These are phyloP conservation scores for Doryteuthis pealeii DNA, from an alignment of 1,140 invertebrate species.

Conservation along the genomic window DNA sequence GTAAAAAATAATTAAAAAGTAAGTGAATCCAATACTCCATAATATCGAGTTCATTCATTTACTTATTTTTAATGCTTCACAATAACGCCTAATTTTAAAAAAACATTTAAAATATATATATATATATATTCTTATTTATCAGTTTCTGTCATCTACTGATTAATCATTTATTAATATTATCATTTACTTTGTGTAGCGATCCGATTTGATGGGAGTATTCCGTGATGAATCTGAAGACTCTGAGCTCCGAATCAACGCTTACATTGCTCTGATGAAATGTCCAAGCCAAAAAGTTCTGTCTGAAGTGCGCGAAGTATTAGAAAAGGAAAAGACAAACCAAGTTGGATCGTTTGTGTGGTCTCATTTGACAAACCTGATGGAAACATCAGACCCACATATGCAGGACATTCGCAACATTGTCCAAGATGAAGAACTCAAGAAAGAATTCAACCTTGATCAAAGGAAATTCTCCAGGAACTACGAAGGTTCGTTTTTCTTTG, in stretches of 20 bases:
- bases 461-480: constrained; percentile 86
- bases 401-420: constrained; percentile 81
- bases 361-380: constrained; percentile 81
- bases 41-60: no score
- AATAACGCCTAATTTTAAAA: no score
- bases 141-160: no score
- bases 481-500: constrained; percentile 64
- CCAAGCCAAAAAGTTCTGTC: constrained; percentile 75
- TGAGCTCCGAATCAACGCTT: constrained; percentile 84
- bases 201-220: constrained; percentile 67
- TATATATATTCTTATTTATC: no score
- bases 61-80: no score
- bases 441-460: constrained; percentile 76
- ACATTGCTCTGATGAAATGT: constrained; percentile 86
- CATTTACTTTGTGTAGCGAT: constrained; percentile 41
- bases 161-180: no score
- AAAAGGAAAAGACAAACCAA: constrained; percentile 85
- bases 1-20: no score
- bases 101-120: no score
- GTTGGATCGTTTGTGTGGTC: constrained; percentile 94
- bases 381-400: constrained; percentile 79
- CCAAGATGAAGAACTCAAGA: constrained; percentile 71
- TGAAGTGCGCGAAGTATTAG: constrained; percentile 70
- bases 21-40: no score
- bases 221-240: constrained; percentile 72